Conservation (phyloP, 2,113 vertebrate genomes). For the Zosterops lateralis region DNA sequence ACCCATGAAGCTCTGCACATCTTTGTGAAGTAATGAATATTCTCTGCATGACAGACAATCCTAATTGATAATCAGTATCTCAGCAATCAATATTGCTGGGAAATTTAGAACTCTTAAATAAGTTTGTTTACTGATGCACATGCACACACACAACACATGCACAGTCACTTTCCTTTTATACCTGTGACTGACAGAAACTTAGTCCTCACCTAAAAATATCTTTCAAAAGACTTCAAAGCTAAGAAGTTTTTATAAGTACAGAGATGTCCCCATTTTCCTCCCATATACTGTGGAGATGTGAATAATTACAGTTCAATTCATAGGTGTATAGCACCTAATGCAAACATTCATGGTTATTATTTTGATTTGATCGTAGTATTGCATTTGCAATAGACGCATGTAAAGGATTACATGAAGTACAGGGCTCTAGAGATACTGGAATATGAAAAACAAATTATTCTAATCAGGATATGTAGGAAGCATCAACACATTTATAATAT, state of each 20-base stretch:
- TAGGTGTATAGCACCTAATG: not conserved
- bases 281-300: not conserved
- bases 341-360: not conserved
- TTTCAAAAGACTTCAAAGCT: conserved; percentile 2
- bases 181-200: not conserved
- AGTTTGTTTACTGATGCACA: not conserved
- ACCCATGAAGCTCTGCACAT: not conserved
- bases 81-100: not conserved
- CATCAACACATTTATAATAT: not conserved
- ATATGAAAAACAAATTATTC: not conserved
- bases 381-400: not conserved
- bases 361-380: not conserved
- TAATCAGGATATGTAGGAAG: not conserved
- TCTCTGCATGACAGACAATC: not conserved
- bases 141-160: not conserved
- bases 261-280: not conserved
- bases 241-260: not conserved
- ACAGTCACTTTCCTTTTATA: not conserved
- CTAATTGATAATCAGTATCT: not conserved
- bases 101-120: not conserved
- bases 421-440: not conserved
- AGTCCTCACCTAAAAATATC: conserved; percentile 6
- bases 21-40: not conserved
- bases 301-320: not conserved
- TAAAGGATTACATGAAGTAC: not conserved